Percentiles rank a stretch among this genome's conserved stretches.
Evolutionary conservation across 64 coral and sea anemone genomes (phyloP).

Genomic region (Montipora cactus): DNA sequence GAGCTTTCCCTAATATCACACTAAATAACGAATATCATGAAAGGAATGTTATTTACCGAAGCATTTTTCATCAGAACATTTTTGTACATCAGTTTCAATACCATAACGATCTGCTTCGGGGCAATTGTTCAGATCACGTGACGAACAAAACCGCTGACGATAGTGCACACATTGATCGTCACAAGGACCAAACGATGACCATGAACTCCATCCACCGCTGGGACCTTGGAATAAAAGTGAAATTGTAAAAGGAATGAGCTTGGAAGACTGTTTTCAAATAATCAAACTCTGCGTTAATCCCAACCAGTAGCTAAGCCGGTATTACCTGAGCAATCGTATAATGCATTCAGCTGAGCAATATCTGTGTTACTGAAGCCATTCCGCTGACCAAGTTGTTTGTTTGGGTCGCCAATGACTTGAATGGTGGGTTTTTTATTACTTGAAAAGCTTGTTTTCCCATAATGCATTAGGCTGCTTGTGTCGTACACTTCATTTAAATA

Average conservation of each 20-base stretch:
- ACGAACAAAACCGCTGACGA: constrained; percentile 90
- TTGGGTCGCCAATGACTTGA: constrained; percentile 34
- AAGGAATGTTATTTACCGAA: constrained; percentile 17
- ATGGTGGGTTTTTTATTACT: constrained; percentile 74
- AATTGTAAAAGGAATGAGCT: neutral
- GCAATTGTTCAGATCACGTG: constrained; percentile 66
- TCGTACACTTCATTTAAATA: constrained; percentile 83
- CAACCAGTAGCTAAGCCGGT: neutral
- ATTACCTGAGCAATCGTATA: constrained; percentile 90
- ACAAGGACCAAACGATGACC: constrained; percentile 85
- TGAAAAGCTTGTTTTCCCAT: constrained; percentile 72
- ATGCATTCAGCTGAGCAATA: constrained; percentile 73
- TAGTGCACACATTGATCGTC: constrained; percentile 62
- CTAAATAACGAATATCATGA: too few species aligned
- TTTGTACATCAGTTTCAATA: neutral
- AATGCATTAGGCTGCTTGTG: constrained; percentile 88
- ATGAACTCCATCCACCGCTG: constrained; percentile 74
- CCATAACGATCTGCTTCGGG: constrained; percentile 35
- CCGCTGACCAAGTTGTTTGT: constrained; percentile 70
- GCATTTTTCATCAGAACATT: constrained; percentile 46
- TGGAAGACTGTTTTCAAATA: neutral
- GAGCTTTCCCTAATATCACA: too few species aligned
- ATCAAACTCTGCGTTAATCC: too few species aligned
- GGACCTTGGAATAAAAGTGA: neutral
- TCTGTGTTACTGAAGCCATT: constrained; percentile 77